Evolutionary conservation across 2,113 vertebrate genomes (phyloP).

Genomic region (Neodontobutis hainanensis): DNA sequence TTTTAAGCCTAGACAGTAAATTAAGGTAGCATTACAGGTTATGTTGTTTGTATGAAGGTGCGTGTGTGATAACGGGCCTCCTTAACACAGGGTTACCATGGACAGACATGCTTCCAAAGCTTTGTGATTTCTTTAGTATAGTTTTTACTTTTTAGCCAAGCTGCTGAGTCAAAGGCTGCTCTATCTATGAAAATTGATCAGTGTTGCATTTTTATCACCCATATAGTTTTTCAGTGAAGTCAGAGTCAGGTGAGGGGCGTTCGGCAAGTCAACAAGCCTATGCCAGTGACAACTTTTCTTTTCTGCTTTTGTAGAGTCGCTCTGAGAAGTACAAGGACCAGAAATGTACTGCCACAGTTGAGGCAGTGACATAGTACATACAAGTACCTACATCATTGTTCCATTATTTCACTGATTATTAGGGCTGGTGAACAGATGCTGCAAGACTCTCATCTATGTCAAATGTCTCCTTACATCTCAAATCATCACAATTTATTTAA

Average conservation of each 20-base stretch:
- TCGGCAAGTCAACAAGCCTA: slow-evolving; percentile 21
- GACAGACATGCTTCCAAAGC: slow-evolving; percentile 79
- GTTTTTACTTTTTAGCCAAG: slow-evolving; percentile 66
- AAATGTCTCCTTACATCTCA: slow-evolving; percentile 39
- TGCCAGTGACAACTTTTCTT: slow-evolving; percentile 60
- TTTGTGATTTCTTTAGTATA: slow-evolving; percentile 67
- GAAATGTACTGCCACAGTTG: slow-evolving; percentile 48
- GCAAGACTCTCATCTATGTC: slow-evolving; percentile 54
- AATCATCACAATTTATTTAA: slow-evolving; percentile 32
- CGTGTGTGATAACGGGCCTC: slow-evolving; percentile 67
- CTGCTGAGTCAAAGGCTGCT: slow-evolving; percentile 58
- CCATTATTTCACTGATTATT: slow-evolving; percentile 45
- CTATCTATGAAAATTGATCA: slow-evolving; percentile 36
- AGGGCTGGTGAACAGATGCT: slow-evolving; percentile 71
- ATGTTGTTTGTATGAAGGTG: slow-evolving; percentile 39
- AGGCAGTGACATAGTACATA: slow-evolving; percentile 9
- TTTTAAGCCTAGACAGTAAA: slow-evolving; percentile 77
- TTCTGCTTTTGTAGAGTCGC: slow-evolving; percentile 37
- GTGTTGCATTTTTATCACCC: slow-evolving; percentile 14
- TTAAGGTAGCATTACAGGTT: slow-evolving; percentile 79
- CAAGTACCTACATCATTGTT: slow-evolving; percentile 2
- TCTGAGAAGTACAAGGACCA: slow-evolving; percentile 64
- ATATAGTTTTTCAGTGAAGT: slow-evolving; percentile 36
- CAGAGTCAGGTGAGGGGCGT: background rate
- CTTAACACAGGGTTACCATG: slow-evolving; percentile 72